Base-by-base conservation (phyloP, 2,888 invertebrate species). In the Drosophila atripex region DNA sequence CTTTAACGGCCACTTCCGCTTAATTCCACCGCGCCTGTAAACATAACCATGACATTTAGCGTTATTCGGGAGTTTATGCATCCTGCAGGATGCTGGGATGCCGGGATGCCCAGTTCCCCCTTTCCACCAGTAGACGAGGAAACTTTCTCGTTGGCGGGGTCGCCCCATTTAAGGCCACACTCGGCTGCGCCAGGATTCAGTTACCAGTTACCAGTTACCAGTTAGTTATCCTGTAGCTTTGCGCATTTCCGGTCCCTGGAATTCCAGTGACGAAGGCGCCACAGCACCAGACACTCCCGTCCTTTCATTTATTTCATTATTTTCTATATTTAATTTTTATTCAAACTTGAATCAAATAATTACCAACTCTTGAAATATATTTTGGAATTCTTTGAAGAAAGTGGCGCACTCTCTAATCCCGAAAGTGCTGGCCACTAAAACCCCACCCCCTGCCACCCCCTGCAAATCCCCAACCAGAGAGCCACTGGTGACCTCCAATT, bases 41-140 rank as follows among this genome's bases (percentile, higher is more conserved):
- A 89, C 86, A 84, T 80, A 89, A 80, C 90, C 89, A 85, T 88
- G 90, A 89, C 89, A 89, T 90, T 89, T 87, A 78, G 79, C 82
- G 80, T 84, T 76, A 80, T 80, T 76, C 68, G 58, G 73, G 59
- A 82, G 70, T 75, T 79, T 77, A 78, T 78, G 66, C 72, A 21
- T 38, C 43, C 32, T 14, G 45, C 14, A 14, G 8, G 30, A 4
- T 39, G 58, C 21, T 21, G 4, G 21, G 21, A 21, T 23, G 4
- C 21, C 4, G 21, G 21, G 21, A 23, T 23, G 21, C 21, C 21
- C 5, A 3, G 21, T 47, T 32, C 3, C 23, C 39, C 14, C 39
- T 49, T 32, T 23, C 21, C 35, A 14, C 35, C 51, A 39, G n/a
- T n/a, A n/a, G n/a, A n/a, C n/a, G n/a, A n/a, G 61, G 32, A n/a